Conservation (phyloP, 2,113 vertebrate species). For the Odobenus rosmarus region DNA sequence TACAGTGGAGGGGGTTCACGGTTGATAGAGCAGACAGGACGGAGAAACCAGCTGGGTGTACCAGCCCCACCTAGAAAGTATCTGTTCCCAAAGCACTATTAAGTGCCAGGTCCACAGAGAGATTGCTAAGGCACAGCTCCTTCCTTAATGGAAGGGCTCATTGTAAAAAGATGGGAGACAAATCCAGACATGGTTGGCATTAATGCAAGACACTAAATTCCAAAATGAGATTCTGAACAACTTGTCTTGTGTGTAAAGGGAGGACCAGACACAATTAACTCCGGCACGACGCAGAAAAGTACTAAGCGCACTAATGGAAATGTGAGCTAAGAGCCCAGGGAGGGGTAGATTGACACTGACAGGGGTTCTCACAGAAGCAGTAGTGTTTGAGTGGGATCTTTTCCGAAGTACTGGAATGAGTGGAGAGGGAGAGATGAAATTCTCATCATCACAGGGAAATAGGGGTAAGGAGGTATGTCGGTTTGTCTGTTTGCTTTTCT, state of each 20-base stretch:
- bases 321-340: background rate
- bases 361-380: background rate
- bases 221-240: background rate
- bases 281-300: background rate
- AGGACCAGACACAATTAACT: conserved; percentile 8
- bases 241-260: background rate
- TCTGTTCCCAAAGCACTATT: background rate
- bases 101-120: background rate
- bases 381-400: background rate
- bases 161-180: background rate
- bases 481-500: background rate
- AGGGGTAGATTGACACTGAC: background rate
- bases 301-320: background rate
- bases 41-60: background rate
- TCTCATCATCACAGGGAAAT: background rate
- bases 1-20: background rate
- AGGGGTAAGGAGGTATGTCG: background rate
- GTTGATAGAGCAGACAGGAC: background rate
- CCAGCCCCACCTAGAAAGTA: background rate
- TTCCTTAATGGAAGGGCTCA: background rate
- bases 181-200: background rate
- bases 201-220: background rate
- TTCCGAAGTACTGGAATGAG: background rate
- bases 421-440: background rate
- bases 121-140: background rate